Conservation (phyloP, 2,888 invertebrate genomes). For the Ligdia adustata region DNA sequence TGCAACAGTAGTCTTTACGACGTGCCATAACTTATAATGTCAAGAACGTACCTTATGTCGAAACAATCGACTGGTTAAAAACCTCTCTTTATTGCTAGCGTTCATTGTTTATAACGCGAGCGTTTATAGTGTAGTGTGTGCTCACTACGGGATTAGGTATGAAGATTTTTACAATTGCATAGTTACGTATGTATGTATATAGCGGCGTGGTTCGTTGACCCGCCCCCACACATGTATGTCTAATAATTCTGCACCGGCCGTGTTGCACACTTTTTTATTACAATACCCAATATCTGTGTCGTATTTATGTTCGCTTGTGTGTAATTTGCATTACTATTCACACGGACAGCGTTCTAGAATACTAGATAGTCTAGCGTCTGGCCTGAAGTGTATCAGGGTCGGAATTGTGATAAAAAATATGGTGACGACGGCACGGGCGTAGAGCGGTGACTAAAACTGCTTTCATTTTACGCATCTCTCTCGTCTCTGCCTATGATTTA, state of each 20-base stretch:
- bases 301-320: conserved; percentile 25
- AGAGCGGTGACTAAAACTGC: too few relatives aligned
- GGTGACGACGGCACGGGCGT: conserved; percentile 2
- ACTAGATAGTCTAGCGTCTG: conserved; percentile 23
- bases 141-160: conserved; percentile 46
- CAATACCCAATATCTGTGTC: conserved; percentile 32
- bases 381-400: conserved; percentile 24
- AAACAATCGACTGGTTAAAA: conserved; percentile 56
- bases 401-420: conserved; percentile 18
- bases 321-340: conserved; percentile 35
- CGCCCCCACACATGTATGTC: conserved; percentile 34
- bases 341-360: conserved; percentile 22
- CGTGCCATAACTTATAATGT: conserved; percentile 48
- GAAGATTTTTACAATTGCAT: conserved; percentile 53
- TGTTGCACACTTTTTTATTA: conserved; percentile 34
- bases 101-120: conserved; percentile 50
- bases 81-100: conserved; percentile 52
- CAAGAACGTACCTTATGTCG: conserved; percentile 45
- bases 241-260: too few relatives aligned
- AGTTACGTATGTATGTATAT: conserved; percentile 25
- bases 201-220: conserved; percentile 33
- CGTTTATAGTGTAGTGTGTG: conserved; percentile 50
- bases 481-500: neutral
- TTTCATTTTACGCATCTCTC: conserved; percentile 1
- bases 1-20: conserved; percentile 41